These are phyloP conservation scores for Andricus curvator DNA, from an alignment of 2,888 invertebrate genomes.

Conservation along the genomic window DNA sequence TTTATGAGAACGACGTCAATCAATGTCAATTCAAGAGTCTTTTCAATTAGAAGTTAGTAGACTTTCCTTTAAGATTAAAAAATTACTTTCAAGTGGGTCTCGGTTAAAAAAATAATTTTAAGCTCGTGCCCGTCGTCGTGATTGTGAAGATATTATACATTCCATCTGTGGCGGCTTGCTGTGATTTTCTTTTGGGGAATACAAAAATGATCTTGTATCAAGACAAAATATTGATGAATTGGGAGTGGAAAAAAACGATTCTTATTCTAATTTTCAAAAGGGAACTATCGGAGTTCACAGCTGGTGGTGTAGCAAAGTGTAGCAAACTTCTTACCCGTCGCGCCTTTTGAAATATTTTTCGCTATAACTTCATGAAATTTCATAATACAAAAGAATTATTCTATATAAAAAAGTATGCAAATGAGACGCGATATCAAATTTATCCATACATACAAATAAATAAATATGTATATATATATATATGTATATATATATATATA, in stretches of 20 bases:
- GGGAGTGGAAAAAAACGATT: not conserved
- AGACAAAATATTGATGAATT: not conserved
- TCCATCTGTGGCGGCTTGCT: slow-evolving; percentile 60
- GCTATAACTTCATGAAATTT: slow-evolving; percentile 77
- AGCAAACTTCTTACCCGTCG: slow-evolving; percentile 64
- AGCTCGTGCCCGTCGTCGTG: slow-evolving; percentile 8
- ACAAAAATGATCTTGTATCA: slow-evolving; percentile 23
- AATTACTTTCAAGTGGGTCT: slow-evolving; percentile 17
- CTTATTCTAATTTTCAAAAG: slow-evolving; percentile 15
- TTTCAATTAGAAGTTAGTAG: not conserved
- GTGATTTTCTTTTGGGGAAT: slow-evolving; percentile 48
- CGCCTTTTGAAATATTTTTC: slow-evolving; percentile 69
- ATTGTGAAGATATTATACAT: slow-evolving; percentile 18
- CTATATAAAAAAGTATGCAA: slow-evolving; percentile 47
- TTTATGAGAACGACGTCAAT: not conserved
- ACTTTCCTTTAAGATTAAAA: not conserved
- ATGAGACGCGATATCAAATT: slow-evolving; percentile 43
- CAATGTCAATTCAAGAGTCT: not conserved
- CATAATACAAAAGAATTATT: slow-evolving; percentile 69
- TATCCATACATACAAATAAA: slow-evolving; percentile 52
- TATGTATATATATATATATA: slow-evolving; percentile 43
- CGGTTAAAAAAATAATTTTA: slow-evolving; percentile 1
- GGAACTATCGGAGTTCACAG: slow-evolving; percentile 44
- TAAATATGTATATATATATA: slow-evolving; percentile 46
- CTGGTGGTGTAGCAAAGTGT: slow-evolving; percentile 49